phyloP scores from a whole-genome alignment of 2,888 invertebrate species.

The Agriopis leucophaearia region DNA sequence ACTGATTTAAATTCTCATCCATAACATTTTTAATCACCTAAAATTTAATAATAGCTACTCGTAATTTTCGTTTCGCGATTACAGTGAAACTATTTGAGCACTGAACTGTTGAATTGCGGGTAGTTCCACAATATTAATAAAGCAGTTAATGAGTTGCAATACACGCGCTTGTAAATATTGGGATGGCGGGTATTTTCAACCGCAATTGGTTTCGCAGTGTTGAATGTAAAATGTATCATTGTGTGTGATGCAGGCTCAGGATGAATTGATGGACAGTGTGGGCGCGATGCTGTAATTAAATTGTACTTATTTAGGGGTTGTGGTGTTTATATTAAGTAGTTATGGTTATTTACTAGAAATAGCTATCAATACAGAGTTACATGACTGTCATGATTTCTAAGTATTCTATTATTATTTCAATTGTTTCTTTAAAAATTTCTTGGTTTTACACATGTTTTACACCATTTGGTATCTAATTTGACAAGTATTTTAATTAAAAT shows the following conservation, averaged over 20 bases:
- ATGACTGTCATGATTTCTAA: no score
- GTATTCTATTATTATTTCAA: no score
- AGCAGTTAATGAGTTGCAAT: slow-evolving; percentile 53
- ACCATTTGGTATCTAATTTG: no score
- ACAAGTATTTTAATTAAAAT: no score
- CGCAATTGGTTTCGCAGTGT: slow-evolving; percentile 29
- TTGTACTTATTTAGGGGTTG: neutral
- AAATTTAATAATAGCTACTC: neutral
- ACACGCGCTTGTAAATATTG: slow-evolving; percentile 44
- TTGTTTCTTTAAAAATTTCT: no score
- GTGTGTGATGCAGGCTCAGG: slow-evolving; percentile 18
- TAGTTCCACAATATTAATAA: slow-evolving; percentile 52
- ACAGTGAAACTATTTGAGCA: slow-evolving; percentile 44
- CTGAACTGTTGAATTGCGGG: slow-evolving; percentile 31
- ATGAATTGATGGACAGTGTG: slow-evolving; percentile 18
- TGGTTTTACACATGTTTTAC: no score
- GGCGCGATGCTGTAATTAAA: slow-evolving; percentile 8
- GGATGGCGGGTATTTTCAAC: slow-evolving; percentile 31
- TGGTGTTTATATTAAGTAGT: neutral
- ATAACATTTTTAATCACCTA: no score
- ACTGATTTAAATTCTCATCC: no score
- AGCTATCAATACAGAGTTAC: no score
- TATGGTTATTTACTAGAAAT: no score
- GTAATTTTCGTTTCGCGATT: neutral
- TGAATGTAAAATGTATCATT: slow-evolving; percentile 27